Percentiles rank a stretch among this genome's conserved stretches.
phyloP scores from a whole-genome alignment of 2,797 vertebrate species.

The Hippoglossus hippoglossus region DNA sequence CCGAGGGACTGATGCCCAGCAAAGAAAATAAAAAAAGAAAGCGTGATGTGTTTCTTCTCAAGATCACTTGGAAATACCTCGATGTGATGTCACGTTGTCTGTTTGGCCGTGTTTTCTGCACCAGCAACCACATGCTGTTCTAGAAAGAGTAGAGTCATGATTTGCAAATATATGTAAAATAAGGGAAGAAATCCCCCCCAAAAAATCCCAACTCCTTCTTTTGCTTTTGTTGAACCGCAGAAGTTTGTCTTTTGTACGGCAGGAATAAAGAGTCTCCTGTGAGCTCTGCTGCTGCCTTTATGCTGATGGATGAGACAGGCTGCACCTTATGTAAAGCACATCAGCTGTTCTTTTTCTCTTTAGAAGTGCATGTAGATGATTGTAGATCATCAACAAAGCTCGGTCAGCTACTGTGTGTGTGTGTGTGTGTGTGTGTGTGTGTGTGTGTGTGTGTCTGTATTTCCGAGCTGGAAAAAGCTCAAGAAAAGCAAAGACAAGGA shows the following conservation, averaged over 20 bases:
- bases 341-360: slow-evolving; percentile 13
- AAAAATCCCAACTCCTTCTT: neutral
- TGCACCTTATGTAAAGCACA: slow-evolving; percentile 28
- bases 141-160: too few relatives aligned
- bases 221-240: neutral
- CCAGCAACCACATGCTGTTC: neutral
- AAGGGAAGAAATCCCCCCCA: neutral
- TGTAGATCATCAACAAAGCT: slow-evolving; percentile 23
- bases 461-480: neutral
- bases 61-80: slow-evolving; percentile 22
- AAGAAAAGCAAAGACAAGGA: slow-evolving; percentile 1
- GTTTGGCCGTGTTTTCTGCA: neutral
- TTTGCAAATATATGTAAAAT: neutral
- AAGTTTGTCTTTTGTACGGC: slow-evolving; percentile 10
- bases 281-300: slow-evolving; percentile 26
- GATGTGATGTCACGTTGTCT: slow-evolving; percentile 9
- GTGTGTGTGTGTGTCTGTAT: neutral
- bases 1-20: too few relatives aligned
- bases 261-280: slow-evolving; percentile 9
- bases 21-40: too few relatives aligned
- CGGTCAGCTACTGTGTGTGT: slow-evolving; percentile 2
- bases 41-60: neutral
- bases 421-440: too few relatives aligned
- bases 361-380: slow-evolving; percentile 10
- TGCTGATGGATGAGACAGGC: slow-evolving; percentile 46